phyloP scores from a whole-genome alignment of 2,113 vertebrate genomes.

The Zosterops hypoxanthus region DNA sequence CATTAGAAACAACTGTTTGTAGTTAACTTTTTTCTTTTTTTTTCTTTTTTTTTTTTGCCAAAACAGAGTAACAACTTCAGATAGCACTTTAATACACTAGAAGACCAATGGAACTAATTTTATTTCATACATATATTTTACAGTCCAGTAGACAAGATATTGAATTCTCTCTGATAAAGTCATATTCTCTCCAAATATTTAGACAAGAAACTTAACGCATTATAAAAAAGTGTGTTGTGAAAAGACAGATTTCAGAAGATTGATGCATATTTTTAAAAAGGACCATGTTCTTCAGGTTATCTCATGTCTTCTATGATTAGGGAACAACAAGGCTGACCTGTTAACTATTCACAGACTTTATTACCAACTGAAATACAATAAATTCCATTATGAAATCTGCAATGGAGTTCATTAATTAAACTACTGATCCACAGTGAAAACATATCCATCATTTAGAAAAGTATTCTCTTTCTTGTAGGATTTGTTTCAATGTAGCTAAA shows the following conservation, averaged over 20 bases:
- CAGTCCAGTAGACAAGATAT: conserved; percentile 86
- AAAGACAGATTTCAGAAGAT: conserved; percentile 66
- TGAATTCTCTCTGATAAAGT: conserved; percentile 82
- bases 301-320: not conserved
- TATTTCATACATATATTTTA: conserved; percentile 92
- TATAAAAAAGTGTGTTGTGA: conserved; percentile 74
- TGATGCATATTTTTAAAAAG: conserved; percentile 52
- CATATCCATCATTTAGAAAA: conserved; percentile 71
- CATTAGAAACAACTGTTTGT: conserved; percentile 92
- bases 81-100: conserved; percentile 95
- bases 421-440: conserved; percentile 60
- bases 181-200: conserved; percentile 89
- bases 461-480: conserved; percentile 61
- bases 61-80: conserved; percentile 90
- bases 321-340: conserved; percentile 58
- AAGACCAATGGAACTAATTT: conserved; percentile 90
- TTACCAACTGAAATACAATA: conserved; percentile 31
- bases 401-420: conserved; percentile 10
- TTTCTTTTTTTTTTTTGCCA: conserved; percentile 70
- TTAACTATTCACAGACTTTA: conserved; percentile 48
- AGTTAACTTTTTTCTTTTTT: conserved; percentile 76
- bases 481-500: conserved; percentile 54
- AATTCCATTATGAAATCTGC: conserved; percentile 51
- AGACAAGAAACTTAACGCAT: conserved; percentile 68
- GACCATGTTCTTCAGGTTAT: not conserved